These are phyloP conservation scores for Melanaphis sacchari DNA, from an alignment of 1,140 invertebrate species.

Conservation along the genomic window DNA sequence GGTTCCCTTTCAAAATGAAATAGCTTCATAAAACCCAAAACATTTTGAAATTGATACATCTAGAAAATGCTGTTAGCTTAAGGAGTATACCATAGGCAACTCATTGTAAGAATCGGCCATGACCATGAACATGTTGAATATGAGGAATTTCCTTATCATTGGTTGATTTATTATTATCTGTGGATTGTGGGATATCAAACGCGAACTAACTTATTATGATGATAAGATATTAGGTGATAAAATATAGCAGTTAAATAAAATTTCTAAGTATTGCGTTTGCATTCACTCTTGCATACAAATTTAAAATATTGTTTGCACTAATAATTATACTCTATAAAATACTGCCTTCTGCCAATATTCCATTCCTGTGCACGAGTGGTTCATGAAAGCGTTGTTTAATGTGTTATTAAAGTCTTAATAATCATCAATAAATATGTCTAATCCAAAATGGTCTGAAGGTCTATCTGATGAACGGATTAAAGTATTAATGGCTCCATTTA, in stretches of 20 bases:
- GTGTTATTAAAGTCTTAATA: not conserved
- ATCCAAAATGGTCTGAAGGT: conserved; percentile 45
- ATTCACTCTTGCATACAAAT: no score
- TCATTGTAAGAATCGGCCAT: not conserved
- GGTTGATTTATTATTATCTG: no score
- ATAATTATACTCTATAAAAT: not conserved
- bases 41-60: no score
- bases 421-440: not conserved
- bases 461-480: conserved; percentile 20
- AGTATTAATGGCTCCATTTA: conserved; percentile 47
- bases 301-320: no score
- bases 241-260: no score
- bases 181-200: no score
- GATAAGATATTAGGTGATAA: no score
- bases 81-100: not conserved
- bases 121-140: no score
- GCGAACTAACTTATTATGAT: no score
- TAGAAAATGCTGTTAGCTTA: not conserved
- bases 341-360: not conserved
- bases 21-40: no score
- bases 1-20: no score
- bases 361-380: not conserved
- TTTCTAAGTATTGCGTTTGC: no score
- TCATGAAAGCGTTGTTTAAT: not conserved
- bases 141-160: not conserved